These are phyloP conservation scores for Camelus bactrianus DNA, from an alignment of 2,113 vertebrate genomes.

Conservation along the genomic window DNA sequence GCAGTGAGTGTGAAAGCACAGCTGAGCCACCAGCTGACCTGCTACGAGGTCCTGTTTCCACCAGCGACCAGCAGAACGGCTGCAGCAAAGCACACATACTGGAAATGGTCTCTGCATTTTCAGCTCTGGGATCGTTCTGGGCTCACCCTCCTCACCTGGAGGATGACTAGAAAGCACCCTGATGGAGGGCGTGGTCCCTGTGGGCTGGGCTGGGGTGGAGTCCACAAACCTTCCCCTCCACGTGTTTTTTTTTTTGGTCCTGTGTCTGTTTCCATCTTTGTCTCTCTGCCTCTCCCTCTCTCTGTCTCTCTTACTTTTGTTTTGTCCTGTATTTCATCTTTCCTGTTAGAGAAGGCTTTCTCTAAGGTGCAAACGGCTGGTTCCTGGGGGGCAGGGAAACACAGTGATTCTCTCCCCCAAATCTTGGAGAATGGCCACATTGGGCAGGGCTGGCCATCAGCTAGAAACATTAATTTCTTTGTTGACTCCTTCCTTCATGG, in stretches of 20 bases:
- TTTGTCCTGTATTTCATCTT: too few species aligned
- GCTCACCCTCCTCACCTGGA: background rate
- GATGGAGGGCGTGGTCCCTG: background rate
- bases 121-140: background rate
- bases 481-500: background rate
- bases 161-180: fast-evolving
- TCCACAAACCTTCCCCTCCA: too few species aligned
- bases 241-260: background rate
- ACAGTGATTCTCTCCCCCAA: too few species aligned
- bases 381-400: background rate
- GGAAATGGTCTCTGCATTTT: background rate
- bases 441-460: too few species aligned
- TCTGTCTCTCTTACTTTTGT: background rate
- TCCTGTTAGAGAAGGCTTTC: background rate
- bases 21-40: background rate
- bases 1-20: fast-evolving
- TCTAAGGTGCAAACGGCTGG: background rate
- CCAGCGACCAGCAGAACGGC: background rate
- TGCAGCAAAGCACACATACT: too few species aligned
- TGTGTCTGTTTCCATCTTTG: background rate
- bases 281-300: background rate
- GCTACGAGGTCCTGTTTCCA: background rate
- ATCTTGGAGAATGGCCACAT: too few species aligned
- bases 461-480: background rate
- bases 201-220: background rate